Evolutionary conservation across 53 echinoderm and acorn worm genomes (phyloP), one percentile per base, ranked within the genome.

Genomic region (Luidia sarsii): DNA sequence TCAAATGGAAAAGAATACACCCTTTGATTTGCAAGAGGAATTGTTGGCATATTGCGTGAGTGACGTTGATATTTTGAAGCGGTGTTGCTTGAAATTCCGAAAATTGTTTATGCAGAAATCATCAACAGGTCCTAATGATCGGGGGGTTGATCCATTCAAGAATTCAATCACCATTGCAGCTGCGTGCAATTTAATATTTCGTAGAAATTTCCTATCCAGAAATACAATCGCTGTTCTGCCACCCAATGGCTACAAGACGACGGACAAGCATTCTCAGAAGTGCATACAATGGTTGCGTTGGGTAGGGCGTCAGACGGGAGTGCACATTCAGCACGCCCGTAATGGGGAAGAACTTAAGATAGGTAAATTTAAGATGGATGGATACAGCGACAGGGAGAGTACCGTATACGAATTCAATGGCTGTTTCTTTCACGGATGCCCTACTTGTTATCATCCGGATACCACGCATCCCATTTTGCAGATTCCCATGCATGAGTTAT

Each of bases 141-240:
- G 9, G 21, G 91, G 92, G 20, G 75, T 92, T 2, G 89, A 89
- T 55, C 89, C 92, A 1, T 89, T 86, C 39, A 50, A 83, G 45
- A 21, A 56, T 23, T 28, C 38, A 3, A 57, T 75, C 7, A 75
- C 53, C 1, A 54, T 71, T 15, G 88, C 92, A 18, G 70, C 82
- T 3, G 92, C 79, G 22, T 91, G 87, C 50, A 91, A 83, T 43
- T 48, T 91, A 0, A 66, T 87, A 9, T 83, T 79, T 56, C 60
- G 84, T 4, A 30, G 66, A 11, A 91, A 83, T 18, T 91, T 63
- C 61, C 68, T 88, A 13, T 27, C 28, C 18, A 54, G 36, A 4
- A 31, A 91, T 27, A 41, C 83, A 10, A 91, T 91, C 24, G 83
- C 80, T 2, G 53, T 90, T 18, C 49, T 88, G 18, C 83, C 79